Percentiles rank a stretch among this genome's conserved stretches.
Evolutionary conservation across 2,113 vertebrate species (phyloP).

Genomic region (Tetrax tetrax): DNA sequence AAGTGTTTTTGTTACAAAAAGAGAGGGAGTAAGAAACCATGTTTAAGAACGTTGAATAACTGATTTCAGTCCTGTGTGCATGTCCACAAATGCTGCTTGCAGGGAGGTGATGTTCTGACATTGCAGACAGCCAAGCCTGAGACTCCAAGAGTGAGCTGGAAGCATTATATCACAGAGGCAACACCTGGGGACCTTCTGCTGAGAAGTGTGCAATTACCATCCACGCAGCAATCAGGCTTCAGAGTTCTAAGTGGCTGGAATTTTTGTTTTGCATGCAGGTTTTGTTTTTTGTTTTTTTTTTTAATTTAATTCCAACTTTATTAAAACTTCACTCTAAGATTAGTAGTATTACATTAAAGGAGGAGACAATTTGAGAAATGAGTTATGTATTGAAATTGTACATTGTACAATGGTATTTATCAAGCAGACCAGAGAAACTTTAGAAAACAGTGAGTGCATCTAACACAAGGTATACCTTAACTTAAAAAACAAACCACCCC

Average conservation of each 20-base stretch:
- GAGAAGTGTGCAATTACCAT: neutral
- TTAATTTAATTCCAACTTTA: neutral
- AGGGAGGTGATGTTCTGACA: neutral
- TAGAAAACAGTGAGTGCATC: neutral
- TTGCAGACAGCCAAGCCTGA: neutral
- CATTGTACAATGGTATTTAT: neutral
- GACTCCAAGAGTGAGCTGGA: neutral
- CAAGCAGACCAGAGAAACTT: neutral
- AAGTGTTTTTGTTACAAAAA: neutral
- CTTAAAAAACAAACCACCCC: neutral
- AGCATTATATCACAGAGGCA: rapidly evolving
- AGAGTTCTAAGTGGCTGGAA: neutral
- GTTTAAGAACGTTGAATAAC: neutral
- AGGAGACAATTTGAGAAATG: neutral
- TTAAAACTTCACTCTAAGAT: neutral
- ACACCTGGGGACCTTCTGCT: neutral
- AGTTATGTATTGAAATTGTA: neutral
- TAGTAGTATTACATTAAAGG: neutral
- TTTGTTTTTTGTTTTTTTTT: neutral
- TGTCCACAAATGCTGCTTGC: neutral
- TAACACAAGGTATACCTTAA: neutral
- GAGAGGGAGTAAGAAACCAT: rapidly evolving
- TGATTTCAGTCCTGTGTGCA: rapidly evolving
- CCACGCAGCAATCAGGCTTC: neutral
- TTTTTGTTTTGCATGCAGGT: neutral